Percentiles rank a stretch among this genome's conserved stretches.
phyloP scores from a whole-genome alignment of 2,888 invertebrate genomes.

The Seira sanloemensis region DNA sequence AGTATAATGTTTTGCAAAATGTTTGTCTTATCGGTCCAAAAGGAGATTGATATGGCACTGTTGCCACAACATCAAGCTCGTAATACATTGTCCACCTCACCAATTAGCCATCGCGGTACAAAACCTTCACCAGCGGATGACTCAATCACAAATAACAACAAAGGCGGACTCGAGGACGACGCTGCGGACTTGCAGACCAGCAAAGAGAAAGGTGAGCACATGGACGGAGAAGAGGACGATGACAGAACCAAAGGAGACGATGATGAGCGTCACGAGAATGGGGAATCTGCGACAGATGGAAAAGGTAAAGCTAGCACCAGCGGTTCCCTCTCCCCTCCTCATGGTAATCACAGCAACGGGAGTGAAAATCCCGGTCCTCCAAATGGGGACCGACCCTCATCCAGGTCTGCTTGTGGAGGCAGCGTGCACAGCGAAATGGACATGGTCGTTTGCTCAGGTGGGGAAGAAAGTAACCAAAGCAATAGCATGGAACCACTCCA shows the following conservation, averaged over 20 bases:
- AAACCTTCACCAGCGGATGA: neutral
- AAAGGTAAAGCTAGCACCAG: slow-evolving; percentile 52
- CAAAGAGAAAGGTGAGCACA: slow-evolving; percentile 39
- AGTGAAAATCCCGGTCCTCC: slow-evolving; percentile 1
- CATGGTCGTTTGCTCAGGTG: slow-evolving; percentile 50
- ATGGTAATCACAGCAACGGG: slow-evolving; percentile 34
- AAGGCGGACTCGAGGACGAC: slow-evolving; percentile 21
- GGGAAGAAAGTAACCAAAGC: slow-evolving; percentile 58
- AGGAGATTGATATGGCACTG: neutral
- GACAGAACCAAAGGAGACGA: slow-evolving; percentile 16
- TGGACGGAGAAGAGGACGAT: slow-evolving; percentile 50
- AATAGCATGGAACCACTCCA: slow-evolving; percentile 58
- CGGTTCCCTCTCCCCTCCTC: slow-evolving; percentile 37
- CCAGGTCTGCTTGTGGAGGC: slow-evolving; percentile 48
- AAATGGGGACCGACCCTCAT: slow-evolving; percentile 43
- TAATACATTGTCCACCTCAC: neutral
- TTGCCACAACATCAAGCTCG: slow-evolving; percentile 2
- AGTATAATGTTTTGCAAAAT: neutral
- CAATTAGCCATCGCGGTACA: neutral
- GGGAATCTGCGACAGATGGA: slow-evolving; percentile 27
- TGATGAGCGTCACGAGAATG: slow-evolving; percentile 29
- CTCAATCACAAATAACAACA: slow-evolving; percentile 22
- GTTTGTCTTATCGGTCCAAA: neutral
- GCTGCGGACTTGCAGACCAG: slow-evolving; percentile 23
- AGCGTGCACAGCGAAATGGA: slow-evolving; percentile 60